Evolutionary conservation across 2,113 vertebrate genomes (phyloP).

Genomic region (Laticauda colubrina): DNA sequence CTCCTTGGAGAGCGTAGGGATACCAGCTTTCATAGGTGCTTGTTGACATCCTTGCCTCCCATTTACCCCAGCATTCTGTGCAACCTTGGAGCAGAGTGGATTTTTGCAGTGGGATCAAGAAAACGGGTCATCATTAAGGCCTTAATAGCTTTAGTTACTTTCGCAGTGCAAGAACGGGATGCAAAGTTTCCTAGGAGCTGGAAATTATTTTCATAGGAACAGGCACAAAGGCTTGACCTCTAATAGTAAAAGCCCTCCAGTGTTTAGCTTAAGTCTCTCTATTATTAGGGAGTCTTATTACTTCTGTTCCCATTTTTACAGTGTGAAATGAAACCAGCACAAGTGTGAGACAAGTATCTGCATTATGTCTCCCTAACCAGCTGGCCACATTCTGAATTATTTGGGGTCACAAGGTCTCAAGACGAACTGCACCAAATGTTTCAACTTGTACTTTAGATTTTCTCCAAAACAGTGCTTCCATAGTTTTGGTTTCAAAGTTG

Average conservation of each 20-base stretch:
- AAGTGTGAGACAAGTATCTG: neutral
- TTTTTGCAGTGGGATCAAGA: constrained; percentile 51
- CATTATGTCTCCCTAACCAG: neutral
- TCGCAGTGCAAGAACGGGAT: constrained; percentile 50
- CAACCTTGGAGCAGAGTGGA: constrained; percentile 42
- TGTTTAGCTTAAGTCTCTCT: constrained; percentile 16
- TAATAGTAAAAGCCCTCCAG: constrained; percentile 28
- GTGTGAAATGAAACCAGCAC: constrained; percentile 52
- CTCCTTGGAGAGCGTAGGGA: constrained; percentile 61
- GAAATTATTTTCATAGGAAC: constrained; percentile 51
- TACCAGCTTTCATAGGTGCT: constrained; percentile 63
- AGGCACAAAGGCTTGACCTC: constrained; percentile 38
- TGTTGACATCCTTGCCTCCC: constrained; percentile 60
- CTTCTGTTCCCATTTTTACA: constrained; percentile 55
- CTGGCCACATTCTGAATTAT: neutral
- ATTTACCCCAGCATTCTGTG: constrained; percentile 57
- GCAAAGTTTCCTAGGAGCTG: constrained; percentile 51
- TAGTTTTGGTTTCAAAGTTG: neutral
- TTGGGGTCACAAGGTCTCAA: neutral
- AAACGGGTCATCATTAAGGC: constrained; percentile 39
- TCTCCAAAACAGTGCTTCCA: constrained; percentile 10
- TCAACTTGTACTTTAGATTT: neutral
- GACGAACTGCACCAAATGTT: neutral
- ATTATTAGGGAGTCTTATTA: constrained; percentile 42
- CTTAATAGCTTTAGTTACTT: constrained; percentile 50